phyloP scores from a whole-genome alignment of 2,113 vertebrate species.

The Oncorhynchus kisutch region DNA sequence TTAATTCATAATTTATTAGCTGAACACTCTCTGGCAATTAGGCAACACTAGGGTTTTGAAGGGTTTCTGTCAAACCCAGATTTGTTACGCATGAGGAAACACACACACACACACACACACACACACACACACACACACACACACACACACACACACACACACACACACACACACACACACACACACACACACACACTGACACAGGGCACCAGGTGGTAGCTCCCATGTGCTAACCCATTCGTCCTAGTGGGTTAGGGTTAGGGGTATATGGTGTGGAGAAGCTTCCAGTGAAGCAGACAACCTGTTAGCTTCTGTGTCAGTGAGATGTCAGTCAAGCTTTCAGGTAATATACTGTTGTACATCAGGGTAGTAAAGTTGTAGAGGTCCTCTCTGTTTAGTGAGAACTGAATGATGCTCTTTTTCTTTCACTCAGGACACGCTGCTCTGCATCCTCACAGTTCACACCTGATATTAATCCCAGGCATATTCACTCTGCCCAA shows the following conservation, averaged over 20 bases:
- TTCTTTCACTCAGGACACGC: too few relatives aligned
- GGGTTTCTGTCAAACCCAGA: too few relatives aligned
- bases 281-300: neutral
- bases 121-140: too few relatives aligned
- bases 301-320: neutral
- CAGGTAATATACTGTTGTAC: neutral
- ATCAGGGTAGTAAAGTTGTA: neutral
- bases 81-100: too few relatives aligned
- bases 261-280: neutral
- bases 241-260: too few relatives aligned
- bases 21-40: conserved; percentile 50
- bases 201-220: conserved; percentile 19
- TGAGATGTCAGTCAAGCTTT: neutral
- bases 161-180: too few relatives aligned
- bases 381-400: neutral
- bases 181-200: too few relatives aligned
- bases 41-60: conserved; percentile 33
- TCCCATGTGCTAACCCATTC: neutral
- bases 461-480: neutral
- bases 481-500: neutral
- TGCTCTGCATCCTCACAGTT: neutral
- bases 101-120: too few relatives aligned
- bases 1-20: conserved; percentile 71
- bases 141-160: too few relatives aligned
- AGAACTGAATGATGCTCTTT: neutral